These are phyloP conservation scores for Drosophila robusta DNA, from an alignment of 2,888 invertebrate genomes.

Conservation along the genomic window DNA sequence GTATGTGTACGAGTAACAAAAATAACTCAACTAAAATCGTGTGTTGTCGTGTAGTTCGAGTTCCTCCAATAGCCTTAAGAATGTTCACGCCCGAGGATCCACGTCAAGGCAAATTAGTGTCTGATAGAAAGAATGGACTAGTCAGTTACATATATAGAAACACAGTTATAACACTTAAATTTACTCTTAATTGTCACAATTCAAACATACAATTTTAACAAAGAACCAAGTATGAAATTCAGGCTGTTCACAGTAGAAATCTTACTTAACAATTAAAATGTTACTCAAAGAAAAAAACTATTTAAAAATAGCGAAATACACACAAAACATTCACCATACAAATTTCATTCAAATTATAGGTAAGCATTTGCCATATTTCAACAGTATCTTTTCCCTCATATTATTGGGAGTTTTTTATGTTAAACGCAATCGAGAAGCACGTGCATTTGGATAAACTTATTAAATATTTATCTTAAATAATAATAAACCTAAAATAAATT, in stretches of 20 bases:
- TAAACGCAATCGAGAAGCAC: neutral
- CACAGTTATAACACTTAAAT: neutral
- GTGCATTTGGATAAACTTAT: neutral
- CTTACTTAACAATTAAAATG: neutral
- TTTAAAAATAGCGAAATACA: neutral
- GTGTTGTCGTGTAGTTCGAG: neutral
- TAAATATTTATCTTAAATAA: neutral
- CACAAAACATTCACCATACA: neutral
- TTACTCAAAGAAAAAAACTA: neutral
- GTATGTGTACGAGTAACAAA: neutral
- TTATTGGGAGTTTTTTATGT: too few species aligned
- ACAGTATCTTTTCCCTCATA: too few species aligned
- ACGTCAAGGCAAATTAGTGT: neutral
- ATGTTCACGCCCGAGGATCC: constrained; percentile 2
- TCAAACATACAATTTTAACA: neutral
- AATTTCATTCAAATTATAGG: neutral
- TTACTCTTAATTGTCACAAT: neutral
- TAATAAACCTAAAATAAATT: neutral
- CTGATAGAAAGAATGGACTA: neutral
- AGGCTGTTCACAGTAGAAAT: neutral
- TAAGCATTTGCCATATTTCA: too few species aligned
- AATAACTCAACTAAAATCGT: neutral
- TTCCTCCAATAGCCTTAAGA: constrained; percentile 1
- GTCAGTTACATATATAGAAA: constrained; percentile 2
- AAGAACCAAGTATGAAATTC: too few species aligned